phyloP scores from a whole-genome alignment of 2,888 invertebrate species.

The Acronicta psi region DNA sequence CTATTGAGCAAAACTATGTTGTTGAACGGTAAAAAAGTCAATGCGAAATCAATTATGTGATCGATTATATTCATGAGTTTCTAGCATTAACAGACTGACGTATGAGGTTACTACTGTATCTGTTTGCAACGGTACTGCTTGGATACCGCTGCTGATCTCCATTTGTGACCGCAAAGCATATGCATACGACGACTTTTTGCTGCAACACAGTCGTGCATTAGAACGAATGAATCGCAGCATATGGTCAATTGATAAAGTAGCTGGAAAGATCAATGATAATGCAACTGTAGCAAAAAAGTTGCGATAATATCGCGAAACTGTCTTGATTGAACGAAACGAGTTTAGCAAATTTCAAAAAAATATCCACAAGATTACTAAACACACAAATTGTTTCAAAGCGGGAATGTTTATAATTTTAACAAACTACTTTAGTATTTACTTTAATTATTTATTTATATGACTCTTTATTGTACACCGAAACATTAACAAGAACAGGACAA shows the following conservation, averaged over 20 bases:
- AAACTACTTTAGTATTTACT: too few species aligned
- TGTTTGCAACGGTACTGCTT: slow-evolving; percentile 50
- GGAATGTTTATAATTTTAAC: too few species aligned
- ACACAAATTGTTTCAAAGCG: too few species aligned
- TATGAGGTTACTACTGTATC: slow-evolving; percentile 42
- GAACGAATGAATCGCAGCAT: slow-evolving; percentile 16
- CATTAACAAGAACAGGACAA: too few species aligned
- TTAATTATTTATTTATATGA: too few species aligned
- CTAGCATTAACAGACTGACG: slow-evolving; percentile 44
- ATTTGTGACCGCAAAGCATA: slow-evolving; percentile 42
- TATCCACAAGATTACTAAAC: too few species aligned
- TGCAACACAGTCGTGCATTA: slow-evolving; percentile 19
- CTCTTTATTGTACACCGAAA: too few species aligned
- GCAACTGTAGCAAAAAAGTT: slow-evolving; percentile 15
- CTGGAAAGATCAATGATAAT: slow-evolving; percentile 36
- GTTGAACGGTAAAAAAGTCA: slow-evolving; percentile 76
- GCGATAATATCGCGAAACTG: slow-evolving; percentile 8
- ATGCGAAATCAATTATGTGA: slow-evolving; percentile 69
- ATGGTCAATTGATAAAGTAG: slow-evolving; percentile 40
- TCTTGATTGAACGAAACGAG: slow-evolving; percentile 5
- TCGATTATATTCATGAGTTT: slow-evolving; percentile 62
- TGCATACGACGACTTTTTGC: slow-evolving; percentile 45
- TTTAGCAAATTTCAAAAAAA: not conserved
- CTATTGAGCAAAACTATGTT: slow-evolving; percentile 68
- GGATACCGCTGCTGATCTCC: slow-evolving; percentile 46